Percentiles rank a stretch among this genome's conserved stretches.
phyloP scores from a whole-genome alignment of 1,140 invertebrate species.

The Sycophila sp. region DNA sequence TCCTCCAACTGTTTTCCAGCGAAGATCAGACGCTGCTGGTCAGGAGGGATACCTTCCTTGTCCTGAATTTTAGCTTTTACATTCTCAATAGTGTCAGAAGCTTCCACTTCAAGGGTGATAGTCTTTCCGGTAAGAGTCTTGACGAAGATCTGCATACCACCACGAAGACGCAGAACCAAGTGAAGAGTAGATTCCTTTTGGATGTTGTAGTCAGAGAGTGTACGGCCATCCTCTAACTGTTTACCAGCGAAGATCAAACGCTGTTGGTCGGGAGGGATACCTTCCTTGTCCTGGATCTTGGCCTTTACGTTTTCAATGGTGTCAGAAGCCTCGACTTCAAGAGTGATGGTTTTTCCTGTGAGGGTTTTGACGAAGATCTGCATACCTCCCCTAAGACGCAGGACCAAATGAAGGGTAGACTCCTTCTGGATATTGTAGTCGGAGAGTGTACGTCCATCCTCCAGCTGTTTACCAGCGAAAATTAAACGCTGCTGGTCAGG shows the following conservation, averaged over 20 bases:
- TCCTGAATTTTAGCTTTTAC: conserved; percentile 81
- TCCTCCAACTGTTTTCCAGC: conserved; percentile 85
- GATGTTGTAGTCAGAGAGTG: conserved; percentile 76
- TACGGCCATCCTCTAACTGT: conserved; percentile 75
- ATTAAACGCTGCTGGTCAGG: conserved; percentile 78
- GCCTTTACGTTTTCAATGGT: conserved; percentile 83
- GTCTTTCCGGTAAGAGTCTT: conserved; percentile 78
- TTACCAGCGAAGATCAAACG: conserved; percentile 76
- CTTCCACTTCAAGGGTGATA: conserved; percentile 76
- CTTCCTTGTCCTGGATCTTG: conserved; percentile 78
- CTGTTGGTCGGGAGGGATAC: conserved; percentile 78
- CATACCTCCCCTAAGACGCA: conserved; percentile 75
- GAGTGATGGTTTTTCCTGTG: conserved; percentile 76
- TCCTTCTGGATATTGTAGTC: conserved; percentile 86
- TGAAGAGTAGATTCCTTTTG: conserved; percentile 82
- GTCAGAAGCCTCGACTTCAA: conserved; percentile 79
- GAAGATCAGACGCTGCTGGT: conserved; percentile 78
- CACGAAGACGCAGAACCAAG: conserved; percentile 75
- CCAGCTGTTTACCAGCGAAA: conserved; percentile 82
- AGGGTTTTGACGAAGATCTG: conserved; percentile 75
- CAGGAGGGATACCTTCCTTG: conserved; percentile 76
- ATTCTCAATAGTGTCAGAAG: conserved; percentile 80
- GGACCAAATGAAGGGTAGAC: conserved; percentile 80
- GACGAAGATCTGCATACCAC: conserved; percentile 77
- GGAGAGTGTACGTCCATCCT: conserved; percentile 82